These are phyloP conservation scores for Araneus ventricosus DNA, from an alignment of 1,140 invertebrate genomes.

Conservation along the genomic window DNA sequence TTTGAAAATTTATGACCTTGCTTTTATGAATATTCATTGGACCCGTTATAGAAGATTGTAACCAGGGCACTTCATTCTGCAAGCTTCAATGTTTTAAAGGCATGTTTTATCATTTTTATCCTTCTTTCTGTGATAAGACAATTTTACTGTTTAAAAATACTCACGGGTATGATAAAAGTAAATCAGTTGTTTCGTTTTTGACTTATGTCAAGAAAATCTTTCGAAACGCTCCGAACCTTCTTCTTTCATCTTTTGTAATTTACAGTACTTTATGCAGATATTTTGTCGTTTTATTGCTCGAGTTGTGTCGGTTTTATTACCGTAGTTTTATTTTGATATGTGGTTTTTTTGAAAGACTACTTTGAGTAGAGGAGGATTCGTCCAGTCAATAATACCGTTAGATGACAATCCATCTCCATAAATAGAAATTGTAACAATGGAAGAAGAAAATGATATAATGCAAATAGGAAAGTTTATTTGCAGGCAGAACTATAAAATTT, in stretches of 20 bases:
- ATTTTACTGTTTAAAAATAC: slow-evolving; percentile 41
- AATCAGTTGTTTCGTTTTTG: slow-evolving; percentile 46
- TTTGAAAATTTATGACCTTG: slow-evolving; percentile 28
- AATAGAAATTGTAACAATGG: no score
- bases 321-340: background rate
- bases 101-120: slow-evolving; percentile 47
- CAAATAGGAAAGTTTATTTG: no score
- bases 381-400: no score
- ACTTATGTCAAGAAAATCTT: slow-evolving; percentile 36
- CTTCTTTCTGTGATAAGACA: background rate
- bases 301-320: slow-evolving; percentile 17
- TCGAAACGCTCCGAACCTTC: background rate
- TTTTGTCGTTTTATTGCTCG: background rate
- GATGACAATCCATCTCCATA: no score
- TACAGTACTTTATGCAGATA: slow-evolving; percentile 1
- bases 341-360: no score
- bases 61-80: background rate
- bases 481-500: no score
- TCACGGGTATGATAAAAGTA: slow-evolving; percentile 44
- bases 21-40: slow-evolving; percentile 55
- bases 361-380: no score
- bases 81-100: slow-evolving; percentile 23
- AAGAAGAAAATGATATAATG: no score
- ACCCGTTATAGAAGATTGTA: slow-evolving; percentile 17
- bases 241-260: slow-evolving; percentile 38